Base-by-base conservation (phyloP, 2,113 vertebrate genomes). In the Campylomormyrus numenius region DNA sequence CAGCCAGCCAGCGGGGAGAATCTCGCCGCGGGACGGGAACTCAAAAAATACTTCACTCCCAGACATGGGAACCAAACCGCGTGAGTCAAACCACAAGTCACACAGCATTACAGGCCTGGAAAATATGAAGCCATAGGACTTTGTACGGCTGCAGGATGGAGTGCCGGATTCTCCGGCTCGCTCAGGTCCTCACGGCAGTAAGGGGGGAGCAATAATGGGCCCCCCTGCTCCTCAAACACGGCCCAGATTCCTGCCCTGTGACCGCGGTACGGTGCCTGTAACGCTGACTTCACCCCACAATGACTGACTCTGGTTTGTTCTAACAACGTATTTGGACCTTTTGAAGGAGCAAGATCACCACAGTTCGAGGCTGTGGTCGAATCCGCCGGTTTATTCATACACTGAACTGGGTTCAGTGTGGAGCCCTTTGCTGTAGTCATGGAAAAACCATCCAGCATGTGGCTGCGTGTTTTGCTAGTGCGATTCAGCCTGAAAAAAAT, bases 1-100 rank as follows among this genome's bases (percentile, higher is more conserved):
- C 85, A 11, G 48, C 8, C 48, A 0, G n/a, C 85, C 85, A 86
- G 21, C 85, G 5, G 86, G 50, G 52, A 21, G 53, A 19, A 10
- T 53, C 24, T 39, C 49, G 3, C 50, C 13, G 7, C 27, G 4
- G 49, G 39, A 62, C 19, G 50, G 85, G 48, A n/a, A 31, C 85
- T 53, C 49, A 6, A 87, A 50, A 9, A 50, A 88, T 13, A n/a
- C 53, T 35, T 58, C 24, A 9, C 52, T 88, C 50, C n/a, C 50
- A 45, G 49, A 62, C 53, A n/a, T 45, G 52, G 87, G 87, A 88
- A 87, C 39, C 53, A 45, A 39, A 56, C 50, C 50, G 50, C 85
- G 53, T 39, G 85, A 87, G 50, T 87, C 49, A 35, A 45, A 88
- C 87, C 56, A 45, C 87, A 62, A 88, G 39, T 62, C 42, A 62